Evolutionary conservation across 2,888 invertebrate genomes (phyloP).

Genomic region (Lysandra coridon): DNA sequence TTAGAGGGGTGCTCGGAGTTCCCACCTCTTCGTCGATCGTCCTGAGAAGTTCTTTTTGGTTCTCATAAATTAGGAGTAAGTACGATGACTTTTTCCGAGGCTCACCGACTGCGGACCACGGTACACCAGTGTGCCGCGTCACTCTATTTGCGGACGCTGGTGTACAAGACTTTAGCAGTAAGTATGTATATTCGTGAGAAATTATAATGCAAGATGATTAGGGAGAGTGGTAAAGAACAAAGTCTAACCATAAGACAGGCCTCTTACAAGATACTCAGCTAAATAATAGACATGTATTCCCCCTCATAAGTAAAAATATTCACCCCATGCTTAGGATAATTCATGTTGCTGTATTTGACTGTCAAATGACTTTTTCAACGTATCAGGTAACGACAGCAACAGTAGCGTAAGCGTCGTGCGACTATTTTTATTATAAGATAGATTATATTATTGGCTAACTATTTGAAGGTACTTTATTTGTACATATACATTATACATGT

Average conservation of each 20-base stretch:
- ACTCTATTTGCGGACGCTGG: background rate
- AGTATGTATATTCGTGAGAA: background rate
- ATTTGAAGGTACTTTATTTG: constrained; percentile 22
- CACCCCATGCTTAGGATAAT: background rate
- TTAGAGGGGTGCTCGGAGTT: no score
- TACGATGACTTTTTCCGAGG: no score
- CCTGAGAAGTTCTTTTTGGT: no score
- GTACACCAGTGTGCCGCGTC: no score
- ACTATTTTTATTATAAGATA: background rate
- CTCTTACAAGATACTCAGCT: background rate
- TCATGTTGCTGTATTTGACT: background rate
- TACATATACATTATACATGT: background rate
- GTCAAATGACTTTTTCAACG: background rate
- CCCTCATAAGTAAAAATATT: background rate
- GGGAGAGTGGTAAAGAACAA: background rate
- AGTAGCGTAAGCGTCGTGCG: background rate
- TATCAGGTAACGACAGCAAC: background rate
- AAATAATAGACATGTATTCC: background rate
- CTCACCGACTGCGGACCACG: no score
- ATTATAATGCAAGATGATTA: background rate
- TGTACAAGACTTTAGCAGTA: background rate
- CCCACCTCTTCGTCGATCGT: no score
- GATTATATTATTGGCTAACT: constrained; percentile 22
- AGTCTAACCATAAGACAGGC: constrained; percentile 14
- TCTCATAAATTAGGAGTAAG: no score